Base-by-base conservation (phyloP, 2,888 invertebrate genomes). In the Drosophila pullipes region DNA sequence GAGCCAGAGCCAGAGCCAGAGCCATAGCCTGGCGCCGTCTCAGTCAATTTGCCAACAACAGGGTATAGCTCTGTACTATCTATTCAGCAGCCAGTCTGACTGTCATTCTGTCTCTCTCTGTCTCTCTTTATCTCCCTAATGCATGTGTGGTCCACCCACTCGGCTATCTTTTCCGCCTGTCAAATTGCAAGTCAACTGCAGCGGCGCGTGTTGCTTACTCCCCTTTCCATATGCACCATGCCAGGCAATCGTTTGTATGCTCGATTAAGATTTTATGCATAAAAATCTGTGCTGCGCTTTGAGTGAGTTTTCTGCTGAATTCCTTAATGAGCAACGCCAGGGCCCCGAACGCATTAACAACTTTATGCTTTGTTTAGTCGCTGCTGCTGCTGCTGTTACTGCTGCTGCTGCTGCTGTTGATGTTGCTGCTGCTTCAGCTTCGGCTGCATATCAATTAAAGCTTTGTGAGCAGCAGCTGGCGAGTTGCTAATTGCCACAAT, bases 191-290 rank as follows among this genome's bases (percentile, higher is more conserved):
- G 84, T 90, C 87, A 73, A 61, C 87, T 87, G 89, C 87, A 90
- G 71, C 90, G 91, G 80, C 90, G 91, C 85, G 89, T 89, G 84
- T 89, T 79, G 74, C 68, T 59, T 22, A 16, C 55, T 39, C 54
- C 63, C 33, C 65, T 52, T 71, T 61, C 75, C 68, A 52, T 69
- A 35, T 57, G 63, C 50, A 58, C 55, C 70, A 63, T 59, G 41
- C 54, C 44, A 11, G 41, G 52, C 37, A 39, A 25, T 49, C 54
- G 53, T 41, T 58, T 10, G 74, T 75, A 81, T 52, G 85, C 90
- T 86, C 90, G 86, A 86, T 86, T 86, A 76, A 90, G 90, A 83
- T 88, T 86, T 86, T 90, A 90, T 90, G 85, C 85, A 90, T 90
- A 85, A 82, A 82, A 79, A 78, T 81, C 70, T 53, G 72, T 28